These are phyloP conservation scores for Sebastes diploproa DNA, from an alignment of 2,797 vertebrate species.

Conservation along the genomic window DNA sequence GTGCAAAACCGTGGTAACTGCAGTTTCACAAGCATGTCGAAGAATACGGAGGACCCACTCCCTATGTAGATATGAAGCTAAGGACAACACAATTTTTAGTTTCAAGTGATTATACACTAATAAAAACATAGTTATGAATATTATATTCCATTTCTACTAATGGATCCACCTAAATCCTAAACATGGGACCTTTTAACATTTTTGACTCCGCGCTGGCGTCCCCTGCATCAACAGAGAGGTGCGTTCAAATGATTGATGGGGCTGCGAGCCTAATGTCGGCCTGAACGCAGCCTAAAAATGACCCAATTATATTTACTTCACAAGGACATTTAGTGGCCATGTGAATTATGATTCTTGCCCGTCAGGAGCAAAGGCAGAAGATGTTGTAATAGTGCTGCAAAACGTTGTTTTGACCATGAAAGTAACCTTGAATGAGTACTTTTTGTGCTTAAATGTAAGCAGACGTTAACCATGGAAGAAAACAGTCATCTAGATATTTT, in stretches of 20 bases:
- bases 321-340: neutral
- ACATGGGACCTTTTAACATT: too few relatives aligned
- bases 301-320: neutral
- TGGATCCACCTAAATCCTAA: rapidly evolving
- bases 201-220: neutral
- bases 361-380: neutral
- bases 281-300: neutral
- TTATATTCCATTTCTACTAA: neutral
- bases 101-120: neutral
- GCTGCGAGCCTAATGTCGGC: neutral
- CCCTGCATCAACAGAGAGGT: neutral
- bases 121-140: neutral
- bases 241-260: neutral
- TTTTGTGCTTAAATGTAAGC: neutral
- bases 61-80: too few relatives aligned
- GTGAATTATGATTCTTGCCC: neutral
- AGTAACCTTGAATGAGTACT: neutral
- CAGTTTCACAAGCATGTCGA: too few relatives aligned
- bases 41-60: too few relatives aligned
- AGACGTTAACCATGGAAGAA: neutral
- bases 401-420: neutral
- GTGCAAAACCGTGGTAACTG: too few relatives aligned
- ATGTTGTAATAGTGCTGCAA: neutral
- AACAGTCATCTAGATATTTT: too few relatives aligned
- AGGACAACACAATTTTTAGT: neutral